phyloP scores from a whole-genome alignment of 2,797 vertebrate genomes.

The Pygocentrus nattereri region DNA sequence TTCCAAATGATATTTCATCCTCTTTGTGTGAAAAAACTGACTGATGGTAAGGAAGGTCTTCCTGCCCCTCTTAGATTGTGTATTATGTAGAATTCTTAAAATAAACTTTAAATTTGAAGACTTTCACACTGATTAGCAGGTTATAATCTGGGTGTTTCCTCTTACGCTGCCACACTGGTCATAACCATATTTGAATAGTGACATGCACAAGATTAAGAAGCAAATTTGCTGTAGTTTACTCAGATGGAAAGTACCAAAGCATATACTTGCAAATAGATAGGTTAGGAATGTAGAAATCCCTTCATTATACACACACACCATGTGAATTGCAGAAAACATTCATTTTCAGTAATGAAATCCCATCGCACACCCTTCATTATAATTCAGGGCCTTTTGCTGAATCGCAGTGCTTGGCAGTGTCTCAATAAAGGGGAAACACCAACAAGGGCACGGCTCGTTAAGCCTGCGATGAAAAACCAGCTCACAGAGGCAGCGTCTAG shows the following conservation, averaged over 20 bases:
- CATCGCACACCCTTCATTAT: constrained; percentile 13
- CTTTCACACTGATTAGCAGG: background rate
- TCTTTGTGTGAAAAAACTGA: background rate
- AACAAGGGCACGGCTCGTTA: constrained; percentile 75
- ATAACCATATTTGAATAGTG: background rate
- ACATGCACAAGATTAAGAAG: no score
- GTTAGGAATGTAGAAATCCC: background rate
- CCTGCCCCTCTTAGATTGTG: background rate
- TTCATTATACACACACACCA: background rate
- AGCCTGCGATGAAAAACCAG: constrained; percentile 73
- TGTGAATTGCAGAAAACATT: constrained; percentile 69
- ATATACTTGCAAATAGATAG: background rate
- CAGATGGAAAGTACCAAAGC: background rate
- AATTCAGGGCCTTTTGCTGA: constrained; percentile 24
- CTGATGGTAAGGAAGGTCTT: background rate
- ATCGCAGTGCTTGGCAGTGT: constrained; percentile 14
- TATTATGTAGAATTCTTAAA: background rate
- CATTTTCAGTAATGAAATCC: constrained; percentile 68
- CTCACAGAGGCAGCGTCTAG: constrained; percentile 70
- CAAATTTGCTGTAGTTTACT: no score
- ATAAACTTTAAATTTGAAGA: background rate
- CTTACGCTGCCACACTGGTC: background rate
- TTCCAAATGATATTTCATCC: background rate
- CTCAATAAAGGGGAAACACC: constrained; percentile 62
- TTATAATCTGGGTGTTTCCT: background rate